Evolutionary conservation across 1,140 invertebrate species (phyloP), one percentile per base, ranked within the genome.

Genomic region (Cotesia glomerata): DNA sequence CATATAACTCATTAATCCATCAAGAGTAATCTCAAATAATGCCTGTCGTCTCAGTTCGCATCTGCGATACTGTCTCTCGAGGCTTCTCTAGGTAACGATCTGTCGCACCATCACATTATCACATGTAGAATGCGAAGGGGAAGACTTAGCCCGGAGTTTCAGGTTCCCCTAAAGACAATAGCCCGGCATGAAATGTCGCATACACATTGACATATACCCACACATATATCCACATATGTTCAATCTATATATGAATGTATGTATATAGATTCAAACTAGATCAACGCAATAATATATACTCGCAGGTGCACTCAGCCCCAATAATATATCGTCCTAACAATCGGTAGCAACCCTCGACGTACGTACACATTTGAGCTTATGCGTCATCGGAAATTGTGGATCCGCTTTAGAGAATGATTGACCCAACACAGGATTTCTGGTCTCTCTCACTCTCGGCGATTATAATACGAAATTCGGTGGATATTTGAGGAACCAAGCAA

Each of bases 271-370:
- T n/a, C 3, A 56, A 45, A 9, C 7, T 45, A 45, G 39, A 9
- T 45, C 11, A 18, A 56, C 52, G 9, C 52, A 18, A 62, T 73
- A 71, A 71, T 74, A 71, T 71, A 75, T 69, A 61, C 66, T 35
- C 59, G 35, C 13, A 16, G 45, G 35, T 14, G 49, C 56, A 69
- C 69, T 73, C 71, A 73, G 52, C 36, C 69, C 66, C 64, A 71
- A 75, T 75, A 75, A 75, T 75, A 52, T 69, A 72, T 69, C 61
- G 70, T 58, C 69, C 69, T 35, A 63, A 45, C 39, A 45, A 45
- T 45, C 67, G 45, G 35, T 45, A 49, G 34, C 11, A 4, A 45
- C 39, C 4, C 39, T 9, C 0, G 11, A 45, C 4, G 11, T 11
- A 45, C 39, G 11, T 5, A 45, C 39, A 45, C 39, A 35, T 4